These are phyloP conservation scores for Theretra japonica DNA, from an alignment of 2,888 invertebrate species.

Conservation along the genomic window DNA sequence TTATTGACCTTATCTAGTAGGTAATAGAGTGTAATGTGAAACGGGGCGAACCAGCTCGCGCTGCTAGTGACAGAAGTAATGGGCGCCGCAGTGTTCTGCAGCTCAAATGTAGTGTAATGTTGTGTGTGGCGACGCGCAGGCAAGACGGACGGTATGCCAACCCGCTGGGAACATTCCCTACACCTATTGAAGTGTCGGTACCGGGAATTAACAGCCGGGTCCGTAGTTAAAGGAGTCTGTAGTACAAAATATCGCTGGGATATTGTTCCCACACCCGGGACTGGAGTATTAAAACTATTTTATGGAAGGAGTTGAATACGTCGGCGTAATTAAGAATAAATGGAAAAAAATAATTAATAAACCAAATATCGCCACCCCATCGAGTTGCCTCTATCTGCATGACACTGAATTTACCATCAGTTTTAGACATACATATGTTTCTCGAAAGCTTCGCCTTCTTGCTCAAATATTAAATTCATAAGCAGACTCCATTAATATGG, in stretches of 20 bases:
- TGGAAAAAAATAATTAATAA: no score
- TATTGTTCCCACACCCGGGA: neutral
- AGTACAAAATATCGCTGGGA: neutral
- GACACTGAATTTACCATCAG: no score
- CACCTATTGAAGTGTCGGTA: constrained; percentile 14
- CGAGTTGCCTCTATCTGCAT: no score
- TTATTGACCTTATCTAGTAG: constrained; percentile 22
- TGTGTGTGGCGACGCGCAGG: neutral
- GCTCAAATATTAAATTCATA: no score
- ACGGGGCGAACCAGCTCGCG: neutral
- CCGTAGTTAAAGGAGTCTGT: neutral
- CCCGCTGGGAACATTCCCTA: neutral
- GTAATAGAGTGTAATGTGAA: constrained; percentile 31
- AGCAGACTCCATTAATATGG: no score
- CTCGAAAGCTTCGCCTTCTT: no score
- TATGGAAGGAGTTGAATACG: no score
- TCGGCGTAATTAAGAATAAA: no score
- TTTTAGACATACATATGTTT: no score
- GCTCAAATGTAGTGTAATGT: constrained; percentile 37
- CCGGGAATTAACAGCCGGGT: neutral
- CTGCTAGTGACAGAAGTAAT: constrained; percentile 43
- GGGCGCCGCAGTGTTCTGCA: constrained; percentile 43
- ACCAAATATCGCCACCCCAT: no score
- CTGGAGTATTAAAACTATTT: no score
- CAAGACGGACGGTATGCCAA: constrained; percentile 24